Base-by-base conservation (phyloP, 2,797 vertebrate species). In the Avahi laniger region DNA sequence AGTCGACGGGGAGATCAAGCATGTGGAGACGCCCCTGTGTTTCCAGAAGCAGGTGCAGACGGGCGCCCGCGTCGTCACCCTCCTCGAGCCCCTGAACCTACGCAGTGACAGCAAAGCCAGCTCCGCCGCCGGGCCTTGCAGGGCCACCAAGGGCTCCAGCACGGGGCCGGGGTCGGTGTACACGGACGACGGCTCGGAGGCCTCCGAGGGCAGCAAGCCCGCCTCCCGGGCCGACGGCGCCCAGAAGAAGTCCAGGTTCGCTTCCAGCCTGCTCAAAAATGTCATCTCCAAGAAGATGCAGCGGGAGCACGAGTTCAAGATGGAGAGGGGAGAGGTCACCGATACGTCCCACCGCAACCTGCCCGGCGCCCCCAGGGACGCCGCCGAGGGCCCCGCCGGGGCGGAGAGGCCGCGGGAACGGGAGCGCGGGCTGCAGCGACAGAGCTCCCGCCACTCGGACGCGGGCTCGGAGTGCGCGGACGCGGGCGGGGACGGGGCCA, bases 211-310 rank as follows among this genome's bases (percentile, higher is more conserved):
- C 98, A 97, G 92, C 97, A 96, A 95, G 96, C 91, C 93, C 1
- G 87, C 43, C 52, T 30, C 96, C 24, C 80, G 80, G 0, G 9
- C 61, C 0, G 99, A 98, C 8, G 99, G 97, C 7, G 96, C 98
- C 48, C 99, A 99, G 96, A 99, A 99, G 90, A 99, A 99, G 97
- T 99, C 99, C 6, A 99, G 98, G 86, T 99, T 99, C 89, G 99
- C 99, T 3, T 99, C 99, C 6, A 99, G 99, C 86, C 99, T 99
- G 35, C 98, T 99, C 90, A 99, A 99, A 98, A 99, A 99, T 54
- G 99, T 99, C 0, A 99, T 99, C 98, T 99, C 99, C 94, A 99
- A 99, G 98, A 99, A 99, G 98, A 99, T 99, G 99, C 99, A 99
- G 97, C 99, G 99, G 92, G 99, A 99, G 61, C 99, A 99, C 35